Base-by-base conservation (phyloP, 2,888 invertebrate genomes). In the Gasteruption jaculator region DNA sequence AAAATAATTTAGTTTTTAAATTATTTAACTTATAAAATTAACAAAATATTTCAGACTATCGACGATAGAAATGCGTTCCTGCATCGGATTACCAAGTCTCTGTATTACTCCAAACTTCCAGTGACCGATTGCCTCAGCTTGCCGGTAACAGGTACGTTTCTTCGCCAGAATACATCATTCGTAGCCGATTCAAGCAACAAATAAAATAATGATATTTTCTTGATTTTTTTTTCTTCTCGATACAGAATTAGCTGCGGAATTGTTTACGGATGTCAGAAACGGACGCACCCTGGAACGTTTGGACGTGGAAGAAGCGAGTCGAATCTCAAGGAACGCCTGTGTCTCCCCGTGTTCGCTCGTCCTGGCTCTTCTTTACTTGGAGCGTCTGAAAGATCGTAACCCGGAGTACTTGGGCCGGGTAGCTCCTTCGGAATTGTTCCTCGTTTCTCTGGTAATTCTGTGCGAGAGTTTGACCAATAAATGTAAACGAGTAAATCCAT, bases 291-390 rank as follows among this genome's bases (percentile, higher is more conserved):
- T 91, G 63, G 85, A 89, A 62, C 79, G 87, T 43, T 73, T 91
- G 58, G 83, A 83, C 64, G 78, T 82, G 49, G 84, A 85, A 57
- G 83, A 84, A 57, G 88, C 89, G 48, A 85, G 87, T 32, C 77
- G 79, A 61, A 80, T 90, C 49, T 83, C 82, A 41, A 79, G 86
- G 61, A 81, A 83, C 59, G 88, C 92, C 5, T 88, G 86, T 69
- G 85, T 91, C 50, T 90, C 92, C 6, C 94, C 96, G 0, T 92
- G 92, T 68, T 90, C 94, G 10, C 79, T 97, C 39, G 87, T 96
- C 55, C 79, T 96, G 60, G 94, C 96, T 19, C 76, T 97, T 62
- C 79, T 96, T 30, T 97, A 97, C 73, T 77, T 96, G 57, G 94
- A 96, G 74, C 81, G 95, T 51, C 78, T 97, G 39, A 85, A 87